Evolutionary conservation across 2,113 vertebrate species (phyloP).

Genomic region (Coreoperca whiteheadi): DNA sequence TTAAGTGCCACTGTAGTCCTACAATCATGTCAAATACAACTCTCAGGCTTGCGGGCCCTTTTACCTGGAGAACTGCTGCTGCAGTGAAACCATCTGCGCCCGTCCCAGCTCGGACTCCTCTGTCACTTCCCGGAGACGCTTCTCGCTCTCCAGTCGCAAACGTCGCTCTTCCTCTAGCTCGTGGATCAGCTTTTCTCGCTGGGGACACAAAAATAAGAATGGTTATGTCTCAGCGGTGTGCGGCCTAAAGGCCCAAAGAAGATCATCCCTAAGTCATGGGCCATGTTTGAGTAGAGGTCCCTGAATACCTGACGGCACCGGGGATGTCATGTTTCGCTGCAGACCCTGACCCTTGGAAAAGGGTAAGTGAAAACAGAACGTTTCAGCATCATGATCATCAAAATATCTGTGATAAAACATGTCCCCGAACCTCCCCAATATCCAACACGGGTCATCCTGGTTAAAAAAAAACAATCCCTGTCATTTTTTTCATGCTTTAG

Average conservation of each 20-base stretch:
- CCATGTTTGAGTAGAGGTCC: neutral
- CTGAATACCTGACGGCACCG: neutral
- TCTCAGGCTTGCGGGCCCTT: neutral
- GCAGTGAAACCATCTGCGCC: conserved; percentile 90
- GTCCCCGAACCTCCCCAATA: neutral
- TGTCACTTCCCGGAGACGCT: conserved; percentile 89
- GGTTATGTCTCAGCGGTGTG: neutral
- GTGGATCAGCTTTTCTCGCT: conserved; percentile 95
- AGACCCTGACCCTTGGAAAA: conserved; percentile 19
- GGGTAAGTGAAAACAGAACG: conserved; percentile 1
- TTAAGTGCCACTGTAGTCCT: neutral
- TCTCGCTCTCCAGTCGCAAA: conserved; percentile 91
- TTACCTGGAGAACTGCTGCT: conserved; percentile 93
- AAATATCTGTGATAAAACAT: neutral
- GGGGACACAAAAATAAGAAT: conserved; percentile 40
- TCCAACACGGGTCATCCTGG: neutral
- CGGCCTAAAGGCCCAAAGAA: conserved; percentile 23
- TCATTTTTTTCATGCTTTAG: neutral
- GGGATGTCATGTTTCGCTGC: neutral
- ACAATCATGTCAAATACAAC: neutral
- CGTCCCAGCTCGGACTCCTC: conserved; percentile 88
- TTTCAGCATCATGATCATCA: neutral
- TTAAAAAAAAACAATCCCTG: neutral
- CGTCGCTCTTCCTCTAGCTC: conserved; percentile 94
- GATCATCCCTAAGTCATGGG: conserved; percentile 25